phyloP scores from a whole-genome alignment of 2,888 invertebrate species.

The Amorpha juglandis region DNA sequence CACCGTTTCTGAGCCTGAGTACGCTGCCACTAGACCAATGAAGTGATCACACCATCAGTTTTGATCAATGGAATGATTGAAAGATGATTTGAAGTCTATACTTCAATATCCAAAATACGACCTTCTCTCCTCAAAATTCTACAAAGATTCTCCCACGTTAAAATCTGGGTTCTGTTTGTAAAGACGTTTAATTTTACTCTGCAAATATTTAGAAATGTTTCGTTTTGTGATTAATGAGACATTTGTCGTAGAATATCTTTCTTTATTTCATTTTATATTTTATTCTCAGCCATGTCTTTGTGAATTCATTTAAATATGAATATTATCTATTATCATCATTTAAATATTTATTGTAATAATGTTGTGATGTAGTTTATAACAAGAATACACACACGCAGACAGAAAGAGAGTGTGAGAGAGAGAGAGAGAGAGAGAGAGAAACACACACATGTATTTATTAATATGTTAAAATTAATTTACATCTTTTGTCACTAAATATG shows the following conservation, averaged over 20 bases:
- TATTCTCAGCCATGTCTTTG: slow-evolving; percentile 2
- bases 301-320: neutral
- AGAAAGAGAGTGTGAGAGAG: too few relatives aligned
- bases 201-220: slow-evolving; percentile 13
- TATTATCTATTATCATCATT: neutral
- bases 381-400: too few relatives aligned
- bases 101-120: neutral
- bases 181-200: slow-evolving; percentile 14
- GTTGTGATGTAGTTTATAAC: neutral
- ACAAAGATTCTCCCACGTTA: neutral
- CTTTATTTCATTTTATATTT: slow-evolving; percentile 11
- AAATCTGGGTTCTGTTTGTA: neutral
- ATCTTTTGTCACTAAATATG: too few relatives aligned
- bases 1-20: too few relatives aligned
- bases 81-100: too few relatives aligned
- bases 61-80: too few relatives aligned
- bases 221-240: slow-evolving; percentile 11
- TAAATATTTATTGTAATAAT: neutral
- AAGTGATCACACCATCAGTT: too few relatives aligned
- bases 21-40: too few relatives aligned
- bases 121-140: neutral
- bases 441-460: too few relatives aligned
- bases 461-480: too few relatives aligned
- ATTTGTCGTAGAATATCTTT: neutral
- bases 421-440: too few relatives aligned